These are phyloP conservation scores for Chelonus insularis DNA, from an alignment of 1,140 invertebrate genomes.

Conservation along the genomic window DNA sequence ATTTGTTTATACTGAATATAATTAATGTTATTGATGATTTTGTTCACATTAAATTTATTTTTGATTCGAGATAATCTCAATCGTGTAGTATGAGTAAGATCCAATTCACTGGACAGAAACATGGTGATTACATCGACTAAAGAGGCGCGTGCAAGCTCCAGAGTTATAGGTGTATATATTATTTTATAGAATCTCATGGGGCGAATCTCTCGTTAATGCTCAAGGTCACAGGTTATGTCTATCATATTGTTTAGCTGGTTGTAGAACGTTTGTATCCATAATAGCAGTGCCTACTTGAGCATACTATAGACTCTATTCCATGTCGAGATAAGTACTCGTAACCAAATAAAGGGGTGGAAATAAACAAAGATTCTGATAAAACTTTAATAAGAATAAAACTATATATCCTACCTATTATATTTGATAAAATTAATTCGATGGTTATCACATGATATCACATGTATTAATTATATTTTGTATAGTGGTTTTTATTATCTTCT, in stretches of 20 bases:
- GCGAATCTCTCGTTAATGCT: conserved; percentile 42
- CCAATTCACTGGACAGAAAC: conserved; percentile 47
- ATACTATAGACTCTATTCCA: conserved; percentile 10
- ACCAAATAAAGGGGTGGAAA: conserved; percentile 38
- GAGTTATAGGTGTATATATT: conserved; percentile 14
- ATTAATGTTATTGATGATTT: conserved; percentile 7
- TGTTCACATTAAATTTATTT: conserved; percentile 5
- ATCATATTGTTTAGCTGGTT: conserved; percentile 43
- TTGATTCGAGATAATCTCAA: neutral
- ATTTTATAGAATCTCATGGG: conserved; percentile 28
- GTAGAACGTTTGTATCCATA: conserved; percentile 23
- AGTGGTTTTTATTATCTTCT: no score
- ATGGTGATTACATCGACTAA: conserved; percentile 41
- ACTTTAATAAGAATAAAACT: neutral
- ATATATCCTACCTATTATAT: neutral
- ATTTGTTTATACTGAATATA: no score
- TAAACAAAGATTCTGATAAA: neutral
- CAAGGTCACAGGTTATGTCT: conserved; percentile 47
- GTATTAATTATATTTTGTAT: neutral
- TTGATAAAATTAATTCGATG: neutral
- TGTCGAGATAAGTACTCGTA: conserved; percentile 39
- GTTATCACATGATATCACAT: neutral
- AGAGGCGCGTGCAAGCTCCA: conserved; percentile 21
- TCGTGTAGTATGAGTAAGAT: conserved; percentile 31
- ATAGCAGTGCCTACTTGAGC: conserved; percentile 29